Evolutionary conservation across 2,888 invertebrate genomes (phyloP), one percentile per base, ranked within the genome.

Genomic region (Tipula unca): DNA sequence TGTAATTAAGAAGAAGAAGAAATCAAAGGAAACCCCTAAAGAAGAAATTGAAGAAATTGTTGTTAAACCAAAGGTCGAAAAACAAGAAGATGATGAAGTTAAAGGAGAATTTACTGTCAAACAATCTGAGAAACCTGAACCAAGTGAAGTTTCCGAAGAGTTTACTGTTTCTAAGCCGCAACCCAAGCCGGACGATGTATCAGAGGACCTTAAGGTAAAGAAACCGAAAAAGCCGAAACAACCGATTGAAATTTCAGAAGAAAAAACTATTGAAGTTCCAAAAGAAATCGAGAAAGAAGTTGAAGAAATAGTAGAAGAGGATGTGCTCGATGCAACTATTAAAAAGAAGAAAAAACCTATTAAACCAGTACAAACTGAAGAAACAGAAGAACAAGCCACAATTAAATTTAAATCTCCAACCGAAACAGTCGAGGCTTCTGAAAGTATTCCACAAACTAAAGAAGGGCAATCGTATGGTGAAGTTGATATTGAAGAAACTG

Each of bases 381-480:
- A 87, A 85, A 87, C 90, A 1, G 91, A 90, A 87, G 89, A 89
- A 32, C 89, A 88, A 86, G 89, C 89, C 87, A 88, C 88, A 87
- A 87, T 87, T 85, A 85, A 86, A 35, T 35, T 86, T 13, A 86
- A 85, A 86, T 82, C n/a, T 35, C 87, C 87, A 42, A 89, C 89
- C 86, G 89, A 89, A 85, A 88, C 88, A 1, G 87, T 86, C 10
- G 88, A 89, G 85, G 89, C 36, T 17, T 48, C 48, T 2, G 85
- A 29, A 48, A 32, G n/a, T 29, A 32, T 89, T 86, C 87, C 87
- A 84, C 86, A 88, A 84, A 87, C 87, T 84, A 88, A 87, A 36
- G 87, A 90, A 88, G 89, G 90, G 82, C 89, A 89, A 86, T 88
- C 90, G 48, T 88, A 88, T 48, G 91, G 92, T 88, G 92, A 92